phyloP scores from a whole-genome alignment of 2,888 invertebrate genomes.

The Laspeyria flexula region DNA sequence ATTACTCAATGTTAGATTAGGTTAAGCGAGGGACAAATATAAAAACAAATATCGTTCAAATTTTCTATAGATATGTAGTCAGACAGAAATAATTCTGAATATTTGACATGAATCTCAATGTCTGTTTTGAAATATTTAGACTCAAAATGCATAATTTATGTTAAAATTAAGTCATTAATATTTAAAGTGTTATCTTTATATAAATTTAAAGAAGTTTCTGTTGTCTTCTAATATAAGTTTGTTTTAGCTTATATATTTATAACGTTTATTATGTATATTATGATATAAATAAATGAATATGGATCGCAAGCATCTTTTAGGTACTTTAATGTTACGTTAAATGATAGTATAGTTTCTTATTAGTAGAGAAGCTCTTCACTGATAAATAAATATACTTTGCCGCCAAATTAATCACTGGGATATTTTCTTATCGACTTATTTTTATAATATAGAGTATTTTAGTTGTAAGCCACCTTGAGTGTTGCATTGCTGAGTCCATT shows the following conservation, averaged over 20 bases:
- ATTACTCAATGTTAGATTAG: background rate
- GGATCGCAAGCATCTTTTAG: background rate
- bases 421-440: constrained; percentile 74
- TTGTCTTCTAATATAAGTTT: background rate
- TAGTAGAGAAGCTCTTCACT: constrained; percentile 47
- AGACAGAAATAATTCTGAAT: background rate
- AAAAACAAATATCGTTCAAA: constrained; percentile 22
- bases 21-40: constrained; percentile 8
- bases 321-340: background rate
- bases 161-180: background rate
- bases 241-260: background rate
- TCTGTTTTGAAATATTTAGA: background rate
- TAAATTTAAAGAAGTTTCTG: background rate
- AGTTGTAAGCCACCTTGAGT: constrained; percentile 80
- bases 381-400: constrained; percentile 58
- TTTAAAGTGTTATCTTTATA: background rate
- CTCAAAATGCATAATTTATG: background rate
- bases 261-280: background rate
- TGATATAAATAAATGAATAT: background rate
- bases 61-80: constrained; percentile 16
- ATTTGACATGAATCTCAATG: background rate
- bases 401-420: constrained; percentile 62
- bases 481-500: constrained; percentile 79
- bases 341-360: constrained; percentile 26
- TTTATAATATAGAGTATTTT: constrained; percentile 72